These are phyloP conservation scores for Pseudomyrmex concolor DNA, from an alignment of 1,140 invertebrate genomes.

Conservation along the genomic window DNA sequence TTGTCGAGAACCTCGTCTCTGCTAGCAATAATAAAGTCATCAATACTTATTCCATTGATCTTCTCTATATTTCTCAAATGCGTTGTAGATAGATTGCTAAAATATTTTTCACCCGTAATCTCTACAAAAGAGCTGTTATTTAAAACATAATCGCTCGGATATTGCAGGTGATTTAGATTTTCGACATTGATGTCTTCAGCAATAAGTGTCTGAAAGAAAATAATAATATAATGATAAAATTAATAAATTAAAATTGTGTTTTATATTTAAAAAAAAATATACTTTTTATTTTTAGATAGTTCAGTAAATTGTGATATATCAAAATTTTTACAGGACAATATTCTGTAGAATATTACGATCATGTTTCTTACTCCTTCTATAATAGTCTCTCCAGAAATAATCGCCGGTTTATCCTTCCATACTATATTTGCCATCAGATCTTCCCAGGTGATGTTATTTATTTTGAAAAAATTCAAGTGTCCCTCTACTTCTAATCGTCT, in stretches of 20 bases:
- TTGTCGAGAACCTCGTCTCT: conserved; percentile 64
- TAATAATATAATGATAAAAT: neutral
- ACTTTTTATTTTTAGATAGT: neutral
- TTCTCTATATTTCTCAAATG: conserved; percentile 53
- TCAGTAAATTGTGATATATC: neutral
- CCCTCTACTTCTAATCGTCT: conserved; percentile 65
- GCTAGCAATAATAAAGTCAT: conserved; percentile 73
- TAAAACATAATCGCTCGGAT: conserved; percentile 74
- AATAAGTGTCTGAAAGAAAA: conserved; percentile 68
- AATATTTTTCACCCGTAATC: conserved; percentile 70
- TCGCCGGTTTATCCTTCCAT: conserved; percentile 68
- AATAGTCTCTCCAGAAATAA: conserved; percentile 67
- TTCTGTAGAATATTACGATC: neutral
- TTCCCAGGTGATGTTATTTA: conserved; percentile 72
- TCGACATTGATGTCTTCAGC: conserved; percentile 48
- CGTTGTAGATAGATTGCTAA: conserved; percentile 60
- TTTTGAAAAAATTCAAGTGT: conserved; percentile 66
- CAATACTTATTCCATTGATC: conserved; percentile 73
- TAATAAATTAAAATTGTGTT: too few species aligned
- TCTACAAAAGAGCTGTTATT: neutral
- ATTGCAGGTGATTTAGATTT: conserved; percentile 71
- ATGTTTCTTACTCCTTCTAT: conserved; percentile 70
- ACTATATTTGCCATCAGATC: conserved; percentile 72
- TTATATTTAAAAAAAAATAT: conserved; percentile 29
- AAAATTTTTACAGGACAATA: neutral